A percentile compares a stretch with the other conserved stretches of the same genome.
Evolutionary conservation across 2,113 vertebrate genomes (phyloP).

Genomic region (Pollachius pollachius): DNA sequence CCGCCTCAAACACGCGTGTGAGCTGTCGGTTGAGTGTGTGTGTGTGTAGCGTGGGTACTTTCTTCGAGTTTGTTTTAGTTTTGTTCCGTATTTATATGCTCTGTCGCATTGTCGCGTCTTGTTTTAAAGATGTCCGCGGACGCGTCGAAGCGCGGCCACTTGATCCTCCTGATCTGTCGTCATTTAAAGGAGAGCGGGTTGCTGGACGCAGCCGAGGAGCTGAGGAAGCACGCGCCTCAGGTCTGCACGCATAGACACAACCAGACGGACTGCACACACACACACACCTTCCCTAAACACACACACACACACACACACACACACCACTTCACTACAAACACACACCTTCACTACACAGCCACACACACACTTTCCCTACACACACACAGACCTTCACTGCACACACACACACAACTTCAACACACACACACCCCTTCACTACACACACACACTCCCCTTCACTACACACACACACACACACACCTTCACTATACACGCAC

Average conservation of each 20-base stretch:
- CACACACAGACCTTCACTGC: no score
- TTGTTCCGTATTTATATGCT: background rate
- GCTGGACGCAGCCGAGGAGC: constrained; percentile 68
- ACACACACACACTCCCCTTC: no score
- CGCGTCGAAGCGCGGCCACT: constrained; percentile 33
- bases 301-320: no score
- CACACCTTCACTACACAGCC: no score
- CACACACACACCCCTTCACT: no score
- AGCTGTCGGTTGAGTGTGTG: background rate
- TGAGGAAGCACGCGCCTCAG: constrained; percentile 65
- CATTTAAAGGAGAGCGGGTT: constrained; percentile 72
- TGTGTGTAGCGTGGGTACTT: constrained; percentile 2
- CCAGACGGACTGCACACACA: no score
- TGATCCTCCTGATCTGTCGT: constrained; percentile 64
- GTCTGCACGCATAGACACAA: constrained; percentile 34
- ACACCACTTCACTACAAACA: no score
- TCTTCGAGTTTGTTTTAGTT: background rate
- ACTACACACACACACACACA: no score
- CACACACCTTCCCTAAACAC: no score
- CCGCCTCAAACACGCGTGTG: constrained; percentile 36
- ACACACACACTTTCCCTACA: no score
- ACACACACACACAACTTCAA: no score
- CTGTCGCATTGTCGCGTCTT: background rate
- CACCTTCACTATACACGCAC: no score
- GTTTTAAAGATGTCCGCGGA: constrained; percentile 58